phyloP scores from a whole-genome alignment of 53 echinoderm and acorn worm species.

The Holothuria scabra region DNA sequence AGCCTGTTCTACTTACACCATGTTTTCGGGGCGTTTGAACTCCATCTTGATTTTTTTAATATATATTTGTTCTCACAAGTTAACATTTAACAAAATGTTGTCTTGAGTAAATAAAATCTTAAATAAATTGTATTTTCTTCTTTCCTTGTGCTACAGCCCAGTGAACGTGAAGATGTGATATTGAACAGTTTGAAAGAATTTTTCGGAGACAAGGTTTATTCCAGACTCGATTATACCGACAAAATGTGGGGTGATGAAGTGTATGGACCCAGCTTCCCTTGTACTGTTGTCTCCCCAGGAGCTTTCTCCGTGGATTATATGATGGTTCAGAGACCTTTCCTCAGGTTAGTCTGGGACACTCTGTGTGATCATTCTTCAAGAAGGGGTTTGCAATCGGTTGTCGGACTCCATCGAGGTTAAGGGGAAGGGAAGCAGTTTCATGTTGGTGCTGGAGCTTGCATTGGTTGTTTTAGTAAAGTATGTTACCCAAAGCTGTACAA shows the following conservation, averaged over 20 bases:
- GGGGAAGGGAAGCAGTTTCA: too few relatives aligned
- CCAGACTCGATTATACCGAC: slow-evolving; percentile 77
- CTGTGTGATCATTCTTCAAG: not conserved
- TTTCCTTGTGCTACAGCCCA: slow-evolving; percentile 49
- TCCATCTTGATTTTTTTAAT: too few relatives aligned
- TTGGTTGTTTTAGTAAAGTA: too few relatives aligned
- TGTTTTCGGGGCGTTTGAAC: too few relatives aligned
- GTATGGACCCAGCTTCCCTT: slow-evolving; percentile 50
- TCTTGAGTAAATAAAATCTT: too few relatives aligned
- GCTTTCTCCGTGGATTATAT: slow-evolving; percentile 63
- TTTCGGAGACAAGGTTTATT: slow-evolving; percentile 75
- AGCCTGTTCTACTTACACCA: too few relatives aligned
- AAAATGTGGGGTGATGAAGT: slow-evolving; percentile 72
- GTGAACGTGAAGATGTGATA: slow-evolving; percentile 71
- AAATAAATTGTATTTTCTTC: not conserved
- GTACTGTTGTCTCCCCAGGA: slow-evolving; percentile 64
- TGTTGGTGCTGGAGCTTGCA: too few relatives aligned
- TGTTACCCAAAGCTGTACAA: too few relatives aligned
- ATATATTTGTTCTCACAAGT: too few relatives aligned
- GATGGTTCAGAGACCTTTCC: slow-evolving; percentile 58
- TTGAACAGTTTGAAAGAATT: slow-evolving; percentile 62
- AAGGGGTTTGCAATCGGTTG: too few relatives aligned
- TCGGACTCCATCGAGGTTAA: too few relatives aligned
- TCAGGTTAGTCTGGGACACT: slow-evolving; percentile 55
- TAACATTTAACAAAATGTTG: too few relatives aligned